phyloP scores from a whole-genome alignment of 2,113 vertebrate genomes.

The Xyrauchen texanus region DNA sequence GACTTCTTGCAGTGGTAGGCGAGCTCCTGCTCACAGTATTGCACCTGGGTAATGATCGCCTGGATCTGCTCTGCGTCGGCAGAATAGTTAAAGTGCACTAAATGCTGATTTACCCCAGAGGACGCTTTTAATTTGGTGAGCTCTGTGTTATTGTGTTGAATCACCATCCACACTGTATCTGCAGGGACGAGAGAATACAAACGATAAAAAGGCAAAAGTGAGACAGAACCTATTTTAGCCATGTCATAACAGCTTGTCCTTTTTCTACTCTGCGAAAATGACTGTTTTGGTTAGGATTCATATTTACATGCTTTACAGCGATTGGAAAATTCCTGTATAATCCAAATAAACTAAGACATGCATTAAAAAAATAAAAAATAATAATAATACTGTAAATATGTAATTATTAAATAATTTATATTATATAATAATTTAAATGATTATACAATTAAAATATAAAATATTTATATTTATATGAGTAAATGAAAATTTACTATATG shows the following conservation, averaged over 20 bases:
- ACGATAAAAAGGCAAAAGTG: background rate
- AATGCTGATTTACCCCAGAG: constrained; percentile 71
- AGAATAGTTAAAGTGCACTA: constrained; percentile 82
- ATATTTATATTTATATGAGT: no score
- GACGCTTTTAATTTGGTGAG: constrained; percentile 80
- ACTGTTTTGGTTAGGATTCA: no score
- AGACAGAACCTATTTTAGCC: background rate
- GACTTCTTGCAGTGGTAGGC: constrained; percentile 93
- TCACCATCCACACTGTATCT: constrained; percentile 87
- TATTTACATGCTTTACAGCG: no score
- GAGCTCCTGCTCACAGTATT: constrained; percentile 90
- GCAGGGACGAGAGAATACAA: constrained; percentile 50
- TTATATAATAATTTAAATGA: no score
- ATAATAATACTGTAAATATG: no score
- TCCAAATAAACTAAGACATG: no score
- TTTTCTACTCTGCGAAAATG: background rate
- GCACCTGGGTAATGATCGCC: constrained; percentile 82
- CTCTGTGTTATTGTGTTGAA: constrained; percentile 89
- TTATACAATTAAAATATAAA: no score
- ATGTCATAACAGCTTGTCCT: background rate
- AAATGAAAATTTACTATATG: no score
- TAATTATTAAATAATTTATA: no score
- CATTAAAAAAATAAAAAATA: no score
- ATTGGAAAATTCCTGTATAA: no score
- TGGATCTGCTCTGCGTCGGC: constrained; percentile 84